Base-by-base conservation (phyloP, 2,888 invertebrate species). In the Drosophila stalkeri region DNA sequence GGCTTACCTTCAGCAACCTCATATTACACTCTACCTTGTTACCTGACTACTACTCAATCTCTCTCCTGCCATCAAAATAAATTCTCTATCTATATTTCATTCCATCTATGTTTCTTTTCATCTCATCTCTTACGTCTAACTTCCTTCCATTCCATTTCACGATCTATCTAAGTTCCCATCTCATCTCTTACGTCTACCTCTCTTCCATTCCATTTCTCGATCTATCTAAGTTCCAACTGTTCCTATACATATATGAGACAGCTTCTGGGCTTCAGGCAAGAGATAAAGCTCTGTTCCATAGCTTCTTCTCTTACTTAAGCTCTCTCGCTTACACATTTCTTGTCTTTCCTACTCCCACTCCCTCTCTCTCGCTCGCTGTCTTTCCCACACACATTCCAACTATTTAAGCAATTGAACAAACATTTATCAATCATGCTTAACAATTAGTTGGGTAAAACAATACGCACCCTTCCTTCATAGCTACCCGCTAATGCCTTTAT, bases 381-480 rank as follows among this genome's bases (percentile, higher is more conserved):
- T 12, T 23, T 27, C 54, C 60, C 70, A 69, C 64, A 69, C 49
- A 54, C 14, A 62, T 23, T 39, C 43, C 33, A 49, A 11, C 37
- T 27, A 52, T 57, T 66, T 54, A 43, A 23, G 55, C 41, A 65
- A 52, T 52, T 35, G 8, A 2, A 52, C 44, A 52, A 70, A 61
- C 60, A 71, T 74, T 66, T 66, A 71, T 75, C 75, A 66, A 71
- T 75, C 64, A 75, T 67, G 64, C 75, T 79, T 55, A 67, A 33
- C 79, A 62, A 64, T 79, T 70, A 41, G 46, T 37, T 46, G 39
- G 33, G 35, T 31, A 41, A 39, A n/a, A 23, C 52, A 12, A 31
- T 41, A 20, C 12, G 27, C 59, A 44, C 23, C 23, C 39, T 35
- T 33, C 2, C 20, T 6, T 7, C 33, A 8, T 16, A 12, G 27